Base-by-base conservation (phyloP, 2,888 invertebrate species). In the Eristalinus aeneus region DNA sequence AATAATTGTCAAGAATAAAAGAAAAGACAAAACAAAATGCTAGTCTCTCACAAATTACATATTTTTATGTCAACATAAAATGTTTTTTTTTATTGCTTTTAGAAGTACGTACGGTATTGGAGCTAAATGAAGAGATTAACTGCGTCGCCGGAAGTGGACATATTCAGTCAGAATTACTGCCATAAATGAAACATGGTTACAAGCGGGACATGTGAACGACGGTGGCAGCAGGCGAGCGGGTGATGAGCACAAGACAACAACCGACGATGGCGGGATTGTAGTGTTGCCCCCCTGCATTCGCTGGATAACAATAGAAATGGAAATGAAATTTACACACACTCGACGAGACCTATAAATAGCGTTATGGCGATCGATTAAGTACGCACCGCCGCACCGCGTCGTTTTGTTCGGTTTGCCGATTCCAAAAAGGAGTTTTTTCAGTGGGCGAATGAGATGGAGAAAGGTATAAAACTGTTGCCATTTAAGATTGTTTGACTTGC, bases 121-220 rank as follows among this genome's bases (percentile, higher is more conserved):
- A 31, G 34, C 60, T 61, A 32, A 68, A 75, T 68, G 67, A 75
- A 60, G 56, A 67, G 39, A 68, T 67, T 53, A 68, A 68, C 75
- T 16, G 60, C 46, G 46, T 68, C 60, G 31, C 67, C 60, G 75
- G 75, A 75, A 75, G 67, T 75, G 32, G 60, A 53, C 75, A 67
- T 67, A 75, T 68, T 67, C 53, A 60, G 60, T 60, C 22, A 68
- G 22, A 61, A 46, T 60, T 36, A 53, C 11, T 53, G 46, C 67
- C 75, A 75, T 75, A 67, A 46, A 75, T 65, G 39, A 67, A 58
- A 75, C 58, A 75, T 75, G 67, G 58, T 16, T 67, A 75, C 32
- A 23, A 60, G 34, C 58, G 20, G n/a, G n/a, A 60, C 67, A 75
- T 34, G 27, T 27, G 5, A 5, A 27, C 27, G 27, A 27, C 27